These are phyloP conservation scores for Atta texana DNA, from an alignment of 1,140 invertebrate genomes.

Conservation along the genomic window DNA sequence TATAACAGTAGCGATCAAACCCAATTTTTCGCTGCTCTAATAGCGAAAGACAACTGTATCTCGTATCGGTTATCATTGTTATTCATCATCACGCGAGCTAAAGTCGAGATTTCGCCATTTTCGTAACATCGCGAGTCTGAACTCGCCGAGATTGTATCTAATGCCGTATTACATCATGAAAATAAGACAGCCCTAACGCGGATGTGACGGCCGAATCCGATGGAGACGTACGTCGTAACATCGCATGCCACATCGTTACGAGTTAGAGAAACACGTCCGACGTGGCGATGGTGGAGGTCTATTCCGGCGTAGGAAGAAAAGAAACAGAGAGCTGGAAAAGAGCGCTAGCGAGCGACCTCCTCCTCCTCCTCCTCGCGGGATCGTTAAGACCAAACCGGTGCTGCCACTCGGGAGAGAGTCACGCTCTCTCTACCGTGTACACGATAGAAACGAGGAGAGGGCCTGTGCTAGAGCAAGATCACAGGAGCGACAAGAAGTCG, in stretches of 20 bases:
- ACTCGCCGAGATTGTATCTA: neutral
- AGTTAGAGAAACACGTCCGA: neutral
- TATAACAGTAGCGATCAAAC: neutral
- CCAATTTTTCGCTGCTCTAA: neutral
- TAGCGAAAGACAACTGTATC: neutral
- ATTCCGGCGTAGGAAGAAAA: constrained; percentile 7
- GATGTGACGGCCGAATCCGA: neutral
- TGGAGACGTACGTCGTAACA: constrained; percentile 16
- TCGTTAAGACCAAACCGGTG: constrained; percentile 79
- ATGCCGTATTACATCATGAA: neutral
- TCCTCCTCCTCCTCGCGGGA: neutral
- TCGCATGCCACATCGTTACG: neutral
- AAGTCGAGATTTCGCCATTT: neutral
- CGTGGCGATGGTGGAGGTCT: constrained; percentile 16
- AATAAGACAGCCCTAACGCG: constrained; percentile 8
- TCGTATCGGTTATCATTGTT: neutral
- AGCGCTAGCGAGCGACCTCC: constrained; percentile 38
- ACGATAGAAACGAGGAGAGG: constrained; percentile 85
- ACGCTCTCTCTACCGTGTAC: constrained; percentile 76
- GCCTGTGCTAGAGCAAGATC: constrained; percentile 76
- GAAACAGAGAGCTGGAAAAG: constrained; percentile 10
- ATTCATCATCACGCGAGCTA: neutral
- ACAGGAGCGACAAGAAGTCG: constrained; percentile 77
- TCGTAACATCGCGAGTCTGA: neutral
- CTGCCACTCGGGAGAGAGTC: constrained; percentile 76